Conservation (phyloP, 1,140 invertebrate species). For the Ceratina japonica region DNA sequence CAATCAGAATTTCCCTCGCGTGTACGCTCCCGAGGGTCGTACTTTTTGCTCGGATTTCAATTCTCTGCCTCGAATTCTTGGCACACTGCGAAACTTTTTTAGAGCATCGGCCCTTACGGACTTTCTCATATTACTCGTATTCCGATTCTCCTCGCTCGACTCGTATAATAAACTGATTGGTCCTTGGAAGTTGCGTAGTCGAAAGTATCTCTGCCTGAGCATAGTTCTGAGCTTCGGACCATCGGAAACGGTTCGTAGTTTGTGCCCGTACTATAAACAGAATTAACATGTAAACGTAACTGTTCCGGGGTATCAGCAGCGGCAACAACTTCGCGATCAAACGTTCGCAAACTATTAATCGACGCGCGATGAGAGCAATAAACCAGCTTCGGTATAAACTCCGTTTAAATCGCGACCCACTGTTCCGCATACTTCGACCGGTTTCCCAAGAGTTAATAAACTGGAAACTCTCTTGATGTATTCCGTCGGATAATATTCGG, state of each 20-base stretch:
- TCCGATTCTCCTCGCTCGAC: too few relatives aligned
- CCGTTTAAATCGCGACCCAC: background rate
- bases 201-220: too few relatives aligned
- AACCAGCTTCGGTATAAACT: background rate
- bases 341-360: background rate
- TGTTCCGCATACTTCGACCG: too few relatives aligned
- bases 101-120: background rate
- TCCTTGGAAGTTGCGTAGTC: too few relatives aligned
- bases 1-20: slow-evolving; percentile 42
- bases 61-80: background rate
- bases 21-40: background rate
- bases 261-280: too few relatives aligned
- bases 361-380: background rate
- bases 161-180: too few relatives aligned
- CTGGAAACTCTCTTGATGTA: background rate
- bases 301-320: too few relatives aligned
- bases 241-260: too few relatives aligned
- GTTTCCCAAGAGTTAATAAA: slow-evolving; percentile 6
- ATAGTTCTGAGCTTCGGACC: too few relatives aligned
- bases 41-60: slow-evolving; percentile 2
- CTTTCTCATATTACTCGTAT: too few relatives aligned
- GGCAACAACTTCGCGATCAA: background rate
- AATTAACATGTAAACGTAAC: background rate
- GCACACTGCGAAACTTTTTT: slow-evolving; percentile 1
- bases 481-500: background rate